Percentiles rank a stretch among this genome's conserved stretches.
Conservation (phyloP, 2,888 invertebrate genomes). For the Entomobrya proxima region DNA sequence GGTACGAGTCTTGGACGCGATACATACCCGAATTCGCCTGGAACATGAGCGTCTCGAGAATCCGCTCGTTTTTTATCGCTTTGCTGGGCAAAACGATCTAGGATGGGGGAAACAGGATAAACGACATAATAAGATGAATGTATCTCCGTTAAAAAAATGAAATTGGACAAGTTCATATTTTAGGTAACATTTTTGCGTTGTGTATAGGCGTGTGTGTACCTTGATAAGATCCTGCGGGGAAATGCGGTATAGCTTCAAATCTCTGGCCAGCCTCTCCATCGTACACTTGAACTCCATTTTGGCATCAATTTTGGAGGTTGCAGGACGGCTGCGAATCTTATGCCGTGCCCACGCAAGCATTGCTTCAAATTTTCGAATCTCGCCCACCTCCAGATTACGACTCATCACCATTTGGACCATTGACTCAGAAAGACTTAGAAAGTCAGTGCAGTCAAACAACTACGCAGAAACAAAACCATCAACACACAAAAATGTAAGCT, state of each 20-base stretch:
- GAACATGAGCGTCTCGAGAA: constrained; percentile 93
- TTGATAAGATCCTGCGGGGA: constrained; percentile 95
- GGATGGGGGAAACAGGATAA: constrained; percentile 73
- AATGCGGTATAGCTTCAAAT: constrained; percentile 92
- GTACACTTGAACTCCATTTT: constrained; percentile 84
- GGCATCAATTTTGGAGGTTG: constrained; percentile 88
- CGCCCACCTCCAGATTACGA: constrained; percentile 91
- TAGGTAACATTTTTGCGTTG: background rate
- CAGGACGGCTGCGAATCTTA: constrained; percentile 86
- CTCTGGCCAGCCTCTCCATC: constrained; percentile 93
- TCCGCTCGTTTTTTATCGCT: constrained; percentile 93
- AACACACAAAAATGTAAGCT: background rate
- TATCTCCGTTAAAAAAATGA: too few relatives aligned
- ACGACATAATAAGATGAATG: background rate
- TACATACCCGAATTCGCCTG: constrained; percentile 96
- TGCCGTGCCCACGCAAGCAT: constrained; percentile 94
- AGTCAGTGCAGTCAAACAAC: constrained; percentile 89
- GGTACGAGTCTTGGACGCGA: constrained; percentile 90
- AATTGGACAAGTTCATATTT: background rate
- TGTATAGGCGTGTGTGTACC: constrained; percentile 78
- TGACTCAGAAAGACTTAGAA: constrained; percentile 91
- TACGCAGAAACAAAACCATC: constrained; percentile 69
- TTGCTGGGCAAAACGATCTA: constrained; percentile 93
- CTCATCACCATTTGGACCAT: constrained; percentile 97
- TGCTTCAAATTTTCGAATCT: constrained; percentile 93